Base-by-base conservation (phyloP, 1,140 invertebrate genomes). In the Schlechtendalia chinensis region DNA sequence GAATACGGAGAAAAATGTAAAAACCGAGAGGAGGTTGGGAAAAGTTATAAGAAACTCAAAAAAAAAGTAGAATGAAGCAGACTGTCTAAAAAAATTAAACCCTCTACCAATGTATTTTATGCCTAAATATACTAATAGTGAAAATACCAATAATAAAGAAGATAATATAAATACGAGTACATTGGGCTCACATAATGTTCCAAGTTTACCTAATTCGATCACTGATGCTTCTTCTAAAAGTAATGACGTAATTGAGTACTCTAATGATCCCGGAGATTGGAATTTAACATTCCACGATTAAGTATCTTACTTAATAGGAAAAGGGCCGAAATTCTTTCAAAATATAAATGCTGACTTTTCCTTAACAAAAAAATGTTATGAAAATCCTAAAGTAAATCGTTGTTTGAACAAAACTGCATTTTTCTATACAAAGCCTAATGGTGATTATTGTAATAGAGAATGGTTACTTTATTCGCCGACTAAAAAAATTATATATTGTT, bases 141-240 rank as follows among this genome's bases (percentile, higher is more conserved):
- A 22, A 69, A 47, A 69, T 69, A 22, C 65, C 10, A 69, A 11
- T 59, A 69, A 47, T 69, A 69, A 47, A 47, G 65, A 69, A 47
- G 39, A 69, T 69, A 69, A 47, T 69, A 69, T 22, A 47, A 69
- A 32, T 63, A 29, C 14, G 8, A 63, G 58, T 61, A 61, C 58
- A 61, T 61, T 24, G 58, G 24, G 29, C 32, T 67, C 63, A 67
- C 29, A 67, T 45, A 67, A 45, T 67, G 63, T 45, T 17, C 29
- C 19, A 67, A 67, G 63, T 67, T 45, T 67, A 67, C 32, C n/a
- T 39, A 67, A 67, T 67, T 67, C 63, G 63, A 27, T 61, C 24
- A 61, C 58, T 61, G 58, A 24, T 61, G 58, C 58, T 63, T 63
- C 29, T 63, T 63, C 27, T 63, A 32, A 63, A 63, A 63, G n/a